phyloP scores from a whole-genome alignment of 2,888 invertebrate species.

The Hoplodrina blanda region DNA sequence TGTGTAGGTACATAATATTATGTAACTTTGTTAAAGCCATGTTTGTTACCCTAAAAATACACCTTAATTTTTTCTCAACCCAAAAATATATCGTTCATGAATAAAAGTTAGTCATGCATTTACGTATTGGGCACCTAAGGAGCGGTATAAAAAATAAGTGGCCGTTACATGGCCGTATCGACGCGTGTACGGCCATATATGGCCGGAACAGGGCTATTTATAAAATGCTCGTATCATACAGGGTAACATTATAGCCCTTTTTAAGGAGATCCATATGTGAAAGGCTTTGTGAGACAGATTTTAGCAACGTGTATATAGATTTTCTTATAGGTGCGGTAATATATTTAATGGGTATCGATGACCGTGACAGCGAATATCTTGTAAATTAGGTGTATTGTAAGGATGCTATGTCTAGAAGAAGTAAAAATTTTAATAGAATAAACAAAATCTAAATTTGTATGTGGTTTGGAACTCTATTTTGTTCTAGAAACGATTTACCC shows the following conservation, averaged over 20 bases:
- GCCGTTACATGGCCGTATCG: constrained; percentile 62
- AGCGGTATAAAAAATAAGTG: constrained; percentile 68
- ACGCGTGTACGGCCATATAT: constrained; percentile 61
- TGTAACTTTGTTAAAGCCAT: neutral
- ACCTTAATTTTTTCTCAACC: constrained; percentile 52
- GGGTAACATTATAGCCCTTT: constrained; percentile 56
- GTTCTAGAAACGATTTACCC: no score
- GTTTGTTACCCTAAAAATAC: constrained; percentile 27
- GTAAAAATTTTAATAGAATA: no score
- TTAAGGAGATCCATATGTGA: constrained; percentile 53
- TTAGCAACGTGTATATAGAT: constrained; percentile 28
- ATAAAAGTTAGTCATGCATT: constrained; percentile 66
- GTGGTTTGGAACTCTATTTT: no score
- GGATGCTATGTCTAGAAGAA: no score
- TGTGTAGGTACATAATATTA: neutral
- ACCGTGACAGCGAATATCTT: neutral
- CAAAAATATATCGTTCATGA: constrained; percentile 54
- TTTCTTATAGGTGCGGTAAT: constrained; percentile 19
- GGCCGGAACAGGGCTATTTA: constrained; percentile 66
- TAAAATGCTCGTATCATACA: constrained; percentile 62
- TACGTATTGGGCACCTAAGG: constrained; percentile 62
- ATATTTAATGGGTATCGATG: constrained; percentile 18
- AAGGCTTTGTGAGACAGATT: constrained; percentile 48
- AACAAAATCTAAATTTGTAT: no score
- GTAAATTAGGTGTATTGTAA: constrained; percentile 6